A percentile compares a stretch with the other conserved stretches of the same genome.
Conservation (phyloP, 1,140 invertebrate species). For the Brachionus rotundiformis region DNA sequence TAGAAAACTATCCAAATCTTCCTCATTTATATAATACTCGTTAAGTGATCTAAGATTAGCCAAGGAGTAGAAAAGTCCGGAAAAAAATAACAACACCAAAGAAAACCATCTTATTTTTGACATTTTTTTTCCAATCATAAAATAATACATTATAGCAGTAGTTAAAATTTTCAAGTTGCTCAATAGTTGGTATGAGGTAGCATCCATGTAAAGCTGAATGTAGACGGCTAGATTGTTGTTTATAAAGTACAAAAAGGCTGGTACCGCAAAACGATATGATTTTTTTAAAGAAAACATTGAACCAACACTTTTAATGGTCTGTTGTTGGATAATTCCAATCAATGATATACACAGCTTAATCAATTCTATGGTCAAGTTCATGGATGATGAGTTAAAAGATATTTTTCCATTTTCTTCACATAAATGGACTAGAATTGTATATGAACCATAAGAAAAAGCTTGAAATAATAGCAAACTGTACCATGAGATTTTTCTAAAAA, state of each 20-base stretch:
- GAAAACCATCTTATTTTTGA: conserved; percentile 43
- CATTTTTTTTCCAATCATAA: conserved; percentile 60
- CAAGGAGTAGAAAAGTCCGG: not conserved
- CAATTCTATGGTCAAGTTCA: conserved; percentile 60
- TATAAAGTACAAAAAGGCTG: conserved; percentile 60
- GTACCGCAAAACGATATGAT: conserved; percentile 58
- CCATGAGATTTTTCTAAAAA: not conserved
- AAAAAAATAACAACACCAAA: conserved; percentile 24
- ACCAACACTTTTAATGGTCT: conserved; percentile 54
- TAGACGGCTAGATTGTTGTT: conserved; percentile 62
- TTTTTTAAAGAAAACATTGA: conserved; percentile 29
- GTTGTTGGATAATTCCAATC: not conserved
- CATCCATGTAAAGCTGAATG: conserved; percentile 63
- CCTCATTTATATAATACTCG: not conserved
- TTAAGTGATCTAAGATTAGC: conserved; percentile 11
- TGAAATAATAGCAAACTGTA: conserved; percentile 54
- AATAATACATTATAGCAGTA: conserved; percentile 60
- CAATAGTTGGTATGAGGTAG: conserved; percentile 63
- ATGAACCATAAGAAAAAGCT: conserved; percentile 60
- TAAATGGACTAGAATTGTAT: conserved; percentile 60
- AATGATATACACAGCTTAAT: conserved; percentile 56
- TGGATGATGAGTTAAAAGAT: conserved; percentile 59
- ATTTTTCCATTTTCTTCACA: conserved; percentile 60
- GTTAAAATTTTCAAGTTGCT: conserved; percentile 62
- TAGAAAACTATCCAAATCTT: conserved; percentile 17